Evolutionary conservation across 35 echinoderm and acorn worm species (phyloP), one percentile per base, ranked within the genome.

Genomic region (Chiridota heheva): DNA sequence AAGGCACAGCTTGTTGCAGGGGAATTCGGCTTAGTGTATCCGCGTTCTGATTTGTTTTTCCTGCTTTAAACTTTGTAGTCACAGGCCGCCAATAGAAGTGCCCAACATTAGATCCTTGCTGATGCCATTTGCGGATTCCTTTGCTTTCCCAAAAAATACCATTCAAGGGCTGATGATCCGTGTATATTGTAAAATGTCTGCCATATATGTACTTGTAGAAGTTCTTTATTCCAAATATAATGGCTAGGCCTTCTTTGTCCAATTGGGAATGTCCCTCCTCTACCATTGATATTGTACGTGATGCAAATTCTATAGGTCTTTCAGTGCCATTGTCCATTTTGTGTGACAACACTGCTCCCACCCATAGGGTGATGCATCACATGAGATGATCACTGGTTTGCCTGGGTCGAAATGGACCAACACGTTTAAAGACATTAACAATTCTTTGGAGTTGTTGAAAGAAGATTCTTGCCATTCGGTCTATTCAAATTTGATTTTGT

Each of bases 161-260:
- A 18, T 68, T 27, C 39, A 92, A 69, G 18, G 83, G 90, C 40
- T 85, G 70, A 47, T 92, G 90, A 44, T 87, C 84, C 28, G 83
- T 73, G 4, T 31, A 26, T 12, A 87, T 87, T 32, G 2, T 28
- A 56, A 87, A 67, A 17, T 80, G 8, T 37, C 84, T 42, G 6
- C 83, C 76, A 62, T 81, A 76, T 15, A 87, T 20, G 67, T 87
- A 92, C 34, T 74, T 41, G 55, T 92, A 67, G 45, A 92, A 92
- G 16, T 80, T 81, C 22, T 46, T 87, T 8, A 82, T 70, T 29
- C 83, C 69, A 35, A 76, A 87, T 26, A 76, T 68, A 8, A 87
- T 63, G 0, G 83, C 76, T 60, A 92, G 60, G 2, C 70, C 84
- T 87, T 87, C 83, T 74, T 87, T 87, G 33, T 92, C 83, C 24